These are phyloP conservation scores for Stichopus chloronotus DNA, from an alignment of 35 echinoderm and acorn worm genomes.

Conservation along the genomic window DNA sequence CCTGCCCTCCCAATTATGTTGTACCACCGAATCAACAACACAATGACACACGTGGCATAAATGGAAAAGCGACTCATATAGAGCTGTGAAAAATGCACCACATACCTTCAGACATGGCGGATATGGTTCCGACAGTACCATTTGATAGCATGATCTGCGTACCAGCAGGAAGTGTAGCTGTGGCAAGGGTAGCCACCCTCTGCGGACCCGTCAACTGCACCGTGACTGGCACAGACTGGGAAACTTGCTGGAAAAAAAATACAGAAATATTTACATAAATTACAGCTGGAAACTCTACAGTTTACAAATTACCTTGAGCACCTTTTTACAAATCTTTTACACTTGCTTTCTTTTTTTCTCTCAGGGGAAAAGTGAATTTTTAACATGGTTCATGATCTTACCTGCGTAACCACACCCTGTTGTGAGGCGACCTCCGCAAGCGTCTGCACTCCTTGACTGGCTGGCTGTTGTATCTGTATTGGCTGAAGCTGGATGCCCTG, in stretches of 20 bases:
- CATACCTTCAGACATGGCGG: conserved; percentile 65
- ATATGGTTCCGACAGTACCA: conserved; percentile 68
- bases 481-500: conserved; percentile 82
- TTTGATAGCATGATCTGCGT: conserved; percentile 87
- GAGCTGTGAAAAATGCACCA: too few species aligned
- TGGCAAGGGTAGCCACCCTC: conserved; percentile 72
- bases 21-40: too few species aligned
- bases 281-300: too few species aligned
- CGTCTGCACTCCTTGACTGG: conserved; percentile 85
- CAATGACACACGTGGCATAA: too few species aligned
- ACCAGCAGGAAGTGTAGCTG: conserved; percentile 80
- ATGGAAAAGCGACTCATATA: too few species aligned
- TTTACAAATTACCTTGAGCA: too few species aligned
- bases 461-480: conserved; percentile 82
- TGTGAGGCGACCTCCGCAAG: conserved; percentile 83
- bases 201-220: conserved; percentile 72
- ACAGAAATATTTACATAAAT: too few species aligned
- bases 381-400: background rate
- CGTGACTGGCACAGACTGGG: conserved; percentile 73
- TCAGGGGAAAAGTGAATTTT: too few species aligned
- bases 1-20: too few species aligned
- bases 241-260: conserved; percentile 44
- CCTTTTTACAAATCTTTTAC: too few species aligned
- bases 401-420: conserved; percentile 56
- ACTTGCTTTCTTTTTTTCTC: too few species aligned